Percentiles rank a stretch among this genome's conserved stretches.
Conservation (phyloP, 1,140 invertebrate genomes). For the Lithobius niger region DNA sequence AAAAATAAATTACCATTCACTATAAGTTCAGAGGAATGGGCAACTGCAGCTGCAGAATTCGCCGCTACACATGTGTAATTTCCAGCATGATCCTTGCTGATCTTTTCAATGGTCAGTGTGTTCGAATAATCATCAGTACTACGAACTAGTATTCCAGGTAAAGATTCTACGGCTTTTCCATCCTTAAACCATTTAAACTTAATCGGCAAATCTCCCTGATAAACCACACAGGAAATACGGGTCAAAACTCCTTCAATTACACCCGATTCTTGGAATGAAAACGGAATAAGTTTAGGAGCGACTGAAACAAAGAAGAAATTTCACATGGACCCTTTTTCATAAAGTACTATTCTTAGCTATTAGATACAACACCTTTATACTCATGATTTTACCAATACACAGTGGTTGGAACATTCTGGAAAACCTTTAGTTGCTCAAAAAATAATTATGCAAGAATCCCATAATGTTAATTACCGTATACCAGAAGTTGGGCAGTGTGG, state of each 20-base stretch:
- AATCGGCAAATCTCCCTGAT: slow-evolving; percentile 58
- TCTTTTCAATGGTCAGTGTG: slow-evolving; percentile 52
- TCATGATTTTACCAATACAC: no score
- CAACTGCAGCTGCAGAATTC: slow-evolving; percentile 27
- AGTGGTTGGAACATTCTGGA: no score
- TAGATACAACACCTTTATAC: no score
- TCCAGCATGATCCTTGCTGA: slow-evolving; percentile 23
- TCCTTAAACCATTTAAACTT: slow-evolving; percentile 46
- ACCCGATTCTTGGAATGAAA: slow-evolving; percentile 35
- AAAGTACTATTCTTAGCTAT: no score
- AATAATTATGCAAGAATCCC: no score
- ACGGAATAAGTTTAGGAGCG: slow-evolving; percentile 37
- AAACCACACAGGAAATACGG: slow-evolving; percentile 19
- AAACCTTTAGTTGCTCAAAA: no score
- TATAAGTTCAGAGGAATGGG: slow-evolving; percentile 29
- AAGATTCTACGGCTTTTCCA: neutral
- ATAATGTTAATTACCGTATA: no score
- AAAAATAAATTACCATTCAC: slow-evolving; percentile 38
- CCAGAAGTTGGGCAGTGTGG: no score
- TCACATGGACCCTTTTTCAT: no score
- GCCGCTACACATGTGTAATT: slow-evolving; percentile 26
- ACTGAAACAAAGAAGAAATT: slow-evolving; percentile 13
- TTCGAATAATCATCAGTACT: slow-evolving; percentile 41
- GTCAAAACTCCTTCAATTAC: slow-evolving; percentile 16
- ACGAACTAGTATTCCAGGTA: neutral